Evolutionary conservation across 2,113 vertebrate species (phyloP), one percentile per base, ranked within the genome.

Genomic region (Sceloporus undulatus): DNA sequence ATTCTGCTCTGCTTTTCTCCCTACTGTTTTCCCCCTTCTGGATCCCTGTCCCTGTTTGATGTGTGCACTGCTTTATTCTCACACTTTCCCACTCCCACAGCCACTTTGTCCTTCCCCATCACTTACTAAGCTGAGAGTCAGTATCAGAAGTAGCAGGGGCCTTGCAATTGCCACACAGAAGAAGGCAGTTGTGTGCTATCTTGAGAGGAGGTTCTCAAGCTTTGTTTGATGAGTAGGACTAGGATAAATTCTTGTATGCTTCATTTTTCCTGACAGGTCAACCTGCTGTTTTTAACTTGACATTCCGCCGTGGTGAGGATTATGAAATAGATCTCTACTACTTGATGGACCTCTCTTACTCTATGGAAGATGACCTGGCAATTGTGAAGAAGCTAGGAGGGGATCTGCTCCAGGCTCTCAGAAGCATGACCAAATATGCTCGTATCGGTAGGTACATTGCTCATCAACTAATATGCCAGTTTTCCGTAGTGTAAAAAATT

Each of bases 311-410:
- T 16, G 98, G 97, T 38, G 85, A 96, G 90, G 98, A 98, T 29
- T 98, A 99, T 91, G 98, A 99, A 40, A 97, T 99, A 7, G 99
- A 99, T 90, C 96, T 99, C n/a, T 99, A 99, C 96, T 99, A 99
- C 91, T 97, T 99, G 83, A 99, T 99, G 99, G 99, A 99, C 90
- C 97, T 99, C 29, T 99, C 99, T 9, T 98, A 98, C 94, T 99
- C 99, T 82, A 99, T 99, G 99, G 94, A 97, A 2, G 98, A 99
- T 23, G 98, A 99, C 91, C 93, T 99, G 90, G 87, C 92, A 86
- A 98, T 98, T 0, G 98, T 99, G 78, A 98, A 99, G 97, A 95
- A 90, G 19, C 96, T 99, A 73, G 99, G 98, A 13, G 91, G 94
- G 0, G 48, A 97, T 34, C 97, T 99, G 34, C 97, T 99, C 23